Base-by-base conservation (phyloP, 2,888 invertebrate species). In the Diarsia mendica region DNA sequence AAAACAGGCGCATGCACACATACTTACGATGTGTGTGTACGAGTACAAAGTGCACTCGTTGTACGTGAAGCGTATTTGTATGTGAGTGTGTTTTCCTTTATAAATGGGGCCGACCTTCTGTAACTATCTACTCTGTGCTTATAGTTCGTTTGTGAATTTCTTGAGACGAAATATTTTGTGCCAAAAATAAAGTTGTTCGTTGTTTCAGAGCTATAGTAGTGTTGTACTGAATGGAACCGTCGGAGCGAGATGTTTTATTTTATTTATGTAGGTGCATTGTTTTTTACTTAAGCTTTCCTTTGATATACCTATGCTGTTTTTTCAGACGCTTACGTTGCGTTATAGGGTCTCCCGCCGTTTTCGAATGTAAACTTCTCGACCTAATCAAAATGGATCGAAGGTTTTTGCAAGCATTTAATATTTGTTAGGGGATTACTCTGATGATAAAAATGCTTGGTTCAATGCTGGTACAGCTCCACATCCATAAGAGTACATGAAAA, bases 181-280 rank as follows among this genome's bases (percentile, higher is more conserved):
- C 63, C 61, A 58, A 77, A 80, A 77, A 82, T 79, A 65, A 44
- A 70, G 61, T 64, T n/a, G 28, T 73, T 75, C 63, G n/a, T 77
- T 53, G 51, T 74, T 79, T 70, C 51, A 20, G 39, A 39, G 28
- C 28, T 68, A 67, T 67, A 51, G n/a, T 6, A 48, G 18, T 66
- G 61, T 28, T 44, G 10, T 15, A 48, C 15, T 55, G 64, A 66
- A 80, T 69, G 60, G 33, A 69, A 66, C 68, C 10, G 51, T 58
- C 63, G 13, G n/a, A 46, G 51, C 44, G 18, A 55, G 23, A 49
- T 49, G 20, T 63, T 72, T 72, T 72, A 64, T 48, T 4, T 13
- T 63, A 46, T 48, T 44, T 44, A 33, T 1, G 3, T 5, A 33
- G 3, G 28, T 64, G 44, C 23, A 61, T 70, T 28, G 49, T 60